Evolutionary conservation across 2,797 vertebrate genomes (phyloP).

Genomic region (Parauchenoglanis punctatus): DNA sequence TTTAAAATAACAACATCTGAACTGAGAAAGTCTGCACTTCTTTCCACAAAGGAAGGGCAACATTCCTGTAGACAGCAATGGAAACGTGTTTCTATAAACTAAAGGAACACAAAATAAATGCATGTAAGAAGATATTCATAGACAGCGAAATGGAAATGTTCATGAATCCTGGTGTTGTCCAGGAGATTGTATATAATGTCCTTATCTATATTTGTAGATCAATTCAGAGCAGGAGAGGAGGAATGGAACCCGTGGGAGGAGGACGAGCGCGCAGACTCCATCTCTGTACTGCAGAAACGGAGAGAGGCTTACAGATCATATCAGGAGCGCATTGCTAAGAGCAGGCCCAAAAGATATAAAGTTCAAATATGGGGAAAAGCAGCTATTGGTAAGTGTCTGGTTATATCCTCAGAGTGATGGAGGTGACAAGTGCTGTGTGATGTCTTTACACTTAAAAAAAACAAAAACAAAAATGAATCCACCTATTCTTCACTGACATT

Average conservation of each 20-base stretch:
- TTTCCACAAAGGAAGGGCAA: neutral
- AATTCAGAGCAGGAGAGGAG: constrained; percentile 68
- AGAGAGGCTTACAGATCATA: constrained; percentile 79
- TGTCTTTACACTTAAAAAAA: neutral
- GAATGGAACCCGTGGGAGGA: constrained; percentile 97
- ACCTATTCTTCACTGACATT: neutral
- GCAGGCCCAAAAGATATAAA: constrained; percentile 76
- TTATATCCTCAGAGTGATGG: neutral
- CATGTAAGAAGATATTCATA: neutral
- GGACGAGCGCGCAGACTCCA: constrained; percentile 83
- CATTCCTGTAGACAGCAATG: neutral
- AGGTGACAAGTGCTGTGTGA: neutral
- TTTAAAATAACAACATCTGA: neutral
- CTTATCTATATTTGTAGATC: constrained; percentile 55
- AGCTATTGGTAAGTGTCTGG: constrained; percentile 83
- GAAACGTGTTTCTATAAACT: neutral
- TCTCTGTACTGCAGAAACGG: constrained; percentile 76
- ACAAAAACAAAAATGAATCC: neutral
- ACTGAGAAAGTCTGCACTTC: neutral
- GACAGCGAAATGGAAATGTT: neutral
- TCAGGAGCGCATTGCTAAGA: constrained; percentile 71
- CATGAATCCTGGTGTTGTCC: neutral
- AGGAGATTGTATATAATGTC: neutral
- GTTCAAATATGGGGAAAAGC: constrained; percentile 98
- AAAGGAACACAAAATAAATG: neutral